Conservation (phyloP, 2,888 invertebrate genomes). For the Scelioninae gen. 1 region DNA sequence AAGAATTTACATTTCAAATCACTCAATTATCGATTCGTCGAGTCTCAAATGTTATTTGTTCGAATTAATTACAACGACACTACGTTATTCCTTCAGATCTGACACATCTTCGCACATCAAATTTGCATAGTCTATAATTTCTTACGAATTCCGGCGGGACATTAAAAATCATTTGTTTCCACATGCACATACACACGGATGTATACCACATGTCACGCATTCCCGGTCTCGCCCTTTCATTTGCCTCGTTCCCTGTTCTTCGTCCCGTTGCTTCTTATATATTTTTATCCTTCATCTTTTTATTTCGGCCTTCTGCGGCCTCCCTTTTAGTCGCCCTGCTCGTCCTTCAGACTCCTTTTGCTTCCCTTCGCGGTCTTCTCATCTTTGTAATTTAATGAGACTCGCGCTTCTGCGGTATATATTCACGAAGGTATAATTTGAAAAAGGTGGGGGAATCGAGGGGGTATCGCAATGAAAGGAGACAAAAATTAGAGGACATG, state of each 20-base stretch:
- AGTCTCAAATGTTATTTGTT: constrained; percentile 16
- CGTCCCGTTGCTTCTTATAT: constrained; percentile 40
- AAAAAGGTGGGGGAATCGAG: constrained; percentile 24
- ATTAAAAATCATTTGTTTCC: constrained; percentile 72
- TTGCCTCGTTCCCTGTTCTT: constrained; percentile 17
- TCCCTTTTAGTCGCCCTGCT: constrained; percentile 52
- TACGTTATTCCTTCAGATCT: constrained; percentile 32
- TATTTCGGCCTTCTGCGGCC: constrained; percentile 59
- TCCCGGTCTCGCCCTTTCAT: constrained; percentile 72
- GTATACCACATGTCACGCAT: constrained; percentile 81
- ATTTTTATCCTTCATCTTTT: constrained; percentile 68
- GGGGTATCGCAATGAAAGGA: constrained; percentile 34
- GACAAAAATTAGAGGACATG: constrained; percentile 28
- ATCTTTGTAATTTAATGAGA: constrained; percentile 75
- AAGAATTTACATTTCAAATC: no score
- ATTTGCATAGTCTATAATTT: constrained; percentile 42
- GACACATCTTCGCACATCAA: constrained; percentile 23
- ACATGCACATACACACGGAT: constrained; percentile 74
- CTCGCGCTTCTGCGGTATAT: constrained; percentile 74
- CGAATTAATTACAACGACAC: constrained; percentile 52
- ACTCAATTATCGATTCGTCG: no score
- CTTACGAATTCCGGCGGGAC: constrained; percentile 40
- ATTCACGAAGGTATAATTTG: constrained; percentile 66
- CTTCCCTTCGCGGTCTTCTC: no score
- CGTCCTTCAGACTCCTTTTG: constrained; percentile 65